Conservation (phyloP, 2,113 vertebrate genomes). For the Campylomormyrus numenius region DNA sequence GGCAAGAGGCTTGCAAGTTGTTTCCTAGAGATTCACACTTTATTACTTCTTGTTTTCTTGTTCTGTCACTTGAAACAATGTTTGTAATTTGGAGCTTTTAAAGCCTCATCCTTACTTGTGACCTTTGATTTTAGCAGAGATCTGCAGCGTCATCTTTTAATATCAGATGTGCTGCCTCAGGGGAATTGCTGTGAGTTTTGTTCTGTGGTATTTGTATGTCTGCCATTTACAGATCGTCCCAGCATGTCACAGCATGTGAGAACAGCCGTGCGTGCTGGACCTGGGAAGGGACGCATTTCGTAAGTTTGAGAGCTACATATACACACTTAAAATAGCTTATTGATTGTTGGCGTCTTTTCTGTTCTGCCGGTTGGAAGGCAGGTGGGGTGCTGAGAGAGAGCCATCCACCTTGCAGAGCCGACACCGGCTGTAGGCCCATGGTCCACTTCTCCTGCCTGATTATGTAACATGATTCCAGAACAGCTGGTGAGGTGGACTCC, state of each 20-base stretch:
- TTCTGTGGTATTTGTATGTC: not conserved
- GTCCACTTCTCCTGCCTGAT: not conserved
- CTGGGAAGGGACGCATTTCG: not conserved
- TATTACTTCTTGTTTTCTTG: not conserved
- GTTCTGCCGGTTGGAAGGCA: not conserved
- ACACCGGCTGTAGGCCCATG: not conserved
- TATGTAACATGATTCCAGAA: not conserved
- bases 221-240: not conserved
- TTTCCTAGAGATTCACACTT: not conserved
- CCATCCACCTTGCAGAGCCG: not conserved
- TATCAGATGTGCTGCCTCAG: not conserved
- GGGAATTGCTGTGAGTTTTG: not conserved
- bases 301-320: not conserved
- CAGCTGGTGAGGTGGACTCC: not conserved
- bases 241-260: not conserved
- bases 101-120: not conserved
- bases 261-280: not conserved
- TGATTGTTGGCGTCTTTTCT: not conserved
- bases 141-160: not conserved
- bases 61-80: not conserved
- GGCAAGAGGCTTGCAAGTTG: not conserved
- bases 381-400: not conserved
- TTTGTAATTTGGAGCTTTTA: not conserved
- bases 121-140: not conserved
- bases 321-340: not conserved